Percentiles rank a stretch among this genome's conserved stretches.
Evolutionary conservation across 2,113 vertebrate species (phyloP).

Genomic region (Prolemur simus): DNA sequence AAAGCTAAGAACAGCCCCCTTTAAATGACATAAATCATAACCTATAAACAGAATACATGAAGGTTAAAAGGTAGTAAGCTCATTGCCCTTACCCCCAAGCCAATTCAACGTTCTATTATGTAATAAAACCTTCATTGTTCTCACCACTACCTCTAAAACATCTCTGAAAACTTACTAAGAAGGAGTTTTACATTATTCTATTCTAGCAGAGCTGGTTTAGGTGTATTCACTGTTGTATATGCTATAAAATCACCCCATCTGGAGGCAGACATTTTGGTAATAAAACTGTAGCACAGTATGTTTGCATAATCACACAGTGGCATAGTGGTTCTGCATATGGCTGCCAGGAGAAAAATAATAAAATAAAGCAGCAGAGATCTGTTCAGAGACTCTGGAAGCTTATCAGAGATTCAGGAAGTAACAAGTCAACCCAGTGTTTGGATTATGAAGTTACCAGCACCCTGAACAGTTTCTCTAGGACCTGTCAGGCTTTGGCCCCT

Average conservation of each 20-base stretch:
- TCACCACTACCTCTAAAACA: neutral
- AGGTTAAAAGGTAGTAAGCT: neutral
- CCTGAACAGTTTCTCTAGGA: neutral
- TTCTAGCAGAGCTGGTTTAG: neutral
- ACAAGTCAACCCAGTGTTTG: neutral
- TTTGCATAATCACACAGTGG: neutral
- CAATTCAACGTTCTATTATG: neutral
- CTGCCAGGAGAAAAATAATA: neutral
- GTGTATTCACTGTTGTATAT: neutral
- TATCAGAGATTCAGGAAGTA: neutral
- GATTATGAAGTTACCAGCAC: neutral
- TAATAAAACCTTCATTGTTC: neutral
- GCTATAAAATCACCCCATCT: neutral
- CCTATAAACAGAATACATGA: neutral
- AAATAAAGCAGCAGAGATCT: neutral
- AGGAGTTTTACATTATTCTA: neutral
- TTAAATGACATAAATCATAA: neutral
- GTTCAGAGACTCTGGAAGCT: neutral
- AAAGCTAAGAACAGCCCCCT: neutral
- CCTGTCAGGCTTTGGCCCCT: neutral
- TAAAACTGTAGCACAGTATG: neutral
- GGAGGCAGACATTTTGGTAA: slow-evolving; percentile 12
- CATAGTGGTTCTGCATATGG: neutral
- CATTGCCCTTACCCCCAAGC: neutral
- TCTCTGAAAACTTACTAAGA: neutral